Conservation (phyloP, 2,888 invertebrate species). For the Idaea aversata region DNA sequence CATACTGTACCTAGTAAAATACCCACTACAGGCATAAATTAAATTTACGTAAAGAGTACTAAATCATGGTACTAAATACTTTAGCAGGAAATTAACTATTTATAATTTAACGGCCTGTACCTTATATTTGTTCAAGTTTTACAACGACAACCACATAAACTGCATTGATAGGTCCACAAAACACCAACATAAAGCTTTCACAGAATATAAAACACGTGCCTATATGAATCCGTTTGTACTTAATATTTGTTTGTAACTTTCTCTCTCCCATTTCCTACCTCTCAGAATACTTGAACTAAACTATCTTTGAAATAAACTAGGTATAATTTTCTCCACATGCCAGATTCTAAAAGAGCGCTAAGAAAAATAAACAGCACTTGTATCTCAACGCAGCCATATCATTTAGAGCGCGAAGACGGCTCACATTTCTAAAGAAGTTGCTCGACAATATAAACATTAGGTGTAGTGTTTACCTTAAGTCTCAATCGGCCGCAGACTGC, state of each 20-base stretch:
- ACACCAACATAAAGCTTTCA: neutral
- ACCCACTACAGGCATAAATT: neutral
- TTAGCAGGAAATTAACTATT: neutral
- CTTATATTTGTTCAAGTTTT: neutral
- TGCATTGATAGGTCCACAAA: neutral
- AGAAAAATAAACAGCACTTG: conserved; percentile 71
- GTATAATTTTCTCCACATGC: conserved; percentile 57
- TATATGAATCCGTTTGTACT: neutral
- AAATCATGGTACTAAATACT: neutral
- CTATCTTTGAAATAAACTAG: conserved; percentile 55
- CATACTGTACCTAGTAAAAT: neutral
- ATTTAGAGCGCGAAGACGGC: conserved; percentile 58
- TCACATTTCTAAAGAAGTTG: conserved; percentile 67
- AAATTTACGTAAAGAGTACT: neutral
- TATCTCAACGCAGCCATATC: conserved; percentile 70
- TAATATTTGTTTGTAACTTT: neutral
- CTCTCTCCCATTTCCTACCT: neutral
- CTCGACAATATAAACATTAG: conserved; percentile 61
- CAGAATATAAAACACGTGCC: neutral
- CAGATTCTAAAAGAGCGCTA: conserved; percentile 60
- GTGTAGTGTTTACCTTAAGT: conserved; percentile 57
- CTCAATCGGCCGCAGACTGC: conserved; percentile 39
- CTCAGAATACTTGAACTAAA: conserved; percentile 43
- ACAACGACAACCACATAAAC: neutral
- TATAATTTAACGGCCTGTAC: neutral